Evolutionary conservation across 92 coral and sea anemone genomes (phyloP), one percentile per base, ranked within the genome.

Genomic region (Zoanthus gigantus): DNA sequence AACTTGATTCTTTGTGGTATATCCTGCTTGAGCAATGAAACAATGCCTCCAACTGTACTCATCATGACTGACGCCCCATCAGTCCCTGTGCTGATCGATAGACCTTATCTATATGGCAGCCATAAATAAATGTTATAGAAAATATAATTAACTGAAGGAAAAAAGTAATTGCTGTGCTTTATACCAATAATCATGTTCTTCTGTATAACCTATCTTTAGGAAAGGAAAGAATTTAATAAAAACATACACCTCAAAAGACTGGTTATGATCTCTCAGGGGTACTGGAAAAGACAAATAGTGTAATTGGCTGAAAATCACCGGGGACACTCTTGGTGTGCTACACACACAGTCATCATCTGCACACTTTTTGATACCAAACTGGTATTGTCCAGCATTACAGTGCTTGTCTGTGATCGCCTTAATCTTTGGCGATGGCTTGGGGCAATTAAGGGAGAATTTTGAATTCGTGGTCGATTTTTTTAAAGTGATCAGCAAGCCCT

Each of bases 221-320:
- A 56, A 56, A 56, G 63, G 6, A 14, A 14, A 56, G 12, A 48
- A 48, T 76, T 76, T 28, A 6, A n/a, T 45, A 50, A 48, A 76
- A 18, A 48, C 72, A 66, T 87, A 68, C 82, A 87, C 93, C 93
- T 87, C 75, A 60, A 91, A 82, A 18, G 84, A 56, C 71, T 71
- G 73, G 89, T 91, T 87, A 53, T 57, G 68, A 74, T 91, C 91
- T 63, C 85, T 30, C 58, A 83, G 91, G 28, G 91, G 90, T 79
- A 87, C 91, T 42, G 91, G 91, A 83, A 73, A 91, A 5, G 91
- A 89, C 45, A 91, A 87, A 79, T 91, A 89, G 82, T 91, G 93
- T 46, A 86, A 87, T 78, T 84, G 79, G 74, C 78, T 61, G 80
- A 88, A 88, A 82, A 83, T 83, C 42, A 74, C 88, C 31, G 65